Percentiles rank a stretch among this genome's conserved stretches.
phyloP scores from a whole-genome alignment of 2,888 invertebrate genomes.

The Stenichneumon culpator region DNA sequence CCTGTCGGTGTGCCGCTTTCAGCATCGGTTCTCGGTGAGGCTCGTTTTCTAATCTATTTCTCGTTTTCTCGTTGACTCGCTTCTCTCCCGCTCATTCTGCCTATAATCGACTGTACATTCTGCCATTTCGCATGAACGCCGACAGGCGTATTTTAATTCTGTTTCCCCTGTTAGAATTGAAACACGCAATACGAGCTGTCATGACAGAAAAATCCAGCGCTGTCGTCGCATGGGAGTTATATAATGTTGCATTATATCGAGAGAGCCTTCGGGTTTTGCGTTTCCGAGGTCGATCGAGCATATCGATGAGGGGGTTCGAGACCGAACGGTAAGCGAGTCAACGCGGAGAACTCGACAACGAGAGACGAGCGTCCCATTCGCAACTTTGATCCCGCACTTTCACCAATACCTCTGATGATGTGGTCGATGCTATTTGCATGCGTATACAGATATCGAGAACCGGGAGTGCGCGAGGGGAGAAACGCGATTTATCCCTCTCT shows the following conservation, averaged over 20 bases:
- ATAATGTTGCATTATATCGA: constrained; percentile 46
- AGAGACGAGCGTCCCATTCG: constrained; percentile 48
- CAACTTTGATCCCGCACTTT: constrained; percentile 62
- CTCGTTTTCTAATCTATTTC: constrained; percentile 58
- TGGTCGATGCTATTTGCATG: constrained; percentile 49
- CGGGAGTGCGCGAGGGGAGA: constrained; percentile 45
- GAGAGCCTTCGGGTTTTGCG: constrained; percentile 33
- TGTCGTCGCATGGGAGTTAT: constrained; percentile 31
- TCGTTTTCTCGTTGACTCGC: constrained; percentile 49
- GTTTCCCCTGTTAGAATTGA: constrained; percentile 19
- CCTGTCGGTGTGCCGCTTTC: constrained; percentile 22
- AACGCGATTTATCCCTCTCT: constrained; percentile 53
- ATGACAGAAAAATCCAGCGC: background rate
- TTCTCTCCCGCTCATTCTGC: constrained; percentile 6
- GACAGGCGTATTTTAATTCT: constrained; percentile 42
- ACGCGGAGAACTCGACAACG: constrained; percentile 45
- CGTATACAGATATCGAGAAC: constrained; percentile 41
- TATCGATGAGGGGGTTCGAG: constrained; percentile 57
- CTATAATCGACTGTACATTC: constrained; percentile 31
- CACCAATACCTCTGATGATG: constrained; percentile 54
- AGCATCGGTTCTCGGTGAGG: constrained; percentile 35
- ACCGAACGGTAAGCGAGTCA: constrained; percentile 52
- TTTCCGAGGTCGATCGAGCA: constrained; percentile 56
- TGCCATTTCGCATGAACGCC: constrained; percentile 19
- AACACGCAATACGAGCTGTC: constrained; percentile 16